Conservation (phyloP, 2,888 invertebrate species). For the Antitype chi region DNA sequence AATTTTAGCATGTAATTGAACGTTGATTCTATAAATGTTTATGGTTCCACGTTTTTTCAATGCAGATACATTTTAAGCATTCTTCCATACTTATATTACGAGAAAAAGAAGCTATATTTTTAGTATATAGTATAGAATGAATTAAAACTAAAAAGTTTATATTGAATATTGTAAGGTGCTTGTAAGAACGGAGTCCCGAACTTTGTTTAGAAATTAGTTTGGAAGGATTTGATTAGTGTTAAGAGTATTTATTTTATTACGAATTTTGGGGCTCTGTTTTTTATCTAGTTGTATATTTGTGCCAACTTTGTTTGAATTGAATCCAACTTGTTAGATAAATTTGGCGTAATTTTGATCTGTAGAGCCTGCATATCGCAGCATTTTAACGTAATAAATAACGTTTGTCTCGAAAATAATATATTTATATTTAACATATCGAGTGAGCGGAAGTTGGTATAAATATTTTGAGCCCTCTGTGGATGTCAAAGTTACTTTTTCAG, state of each 20-base stretch:
- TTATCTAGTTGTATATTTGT: conserved; percentile 81
- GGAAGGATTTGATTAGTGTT: conserved; percentile 86
- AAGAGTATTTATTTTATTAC: conserved; percentile 83
- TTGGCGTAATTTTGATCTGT: conserved; percentile 43
- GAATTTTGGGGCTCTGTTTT: conserved; percentile 80
- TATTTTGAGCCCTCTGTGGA: conserved; percentile 71
- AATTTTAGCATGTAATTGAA: conserved; percentile 81
- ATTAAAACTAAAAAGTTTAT: conserved; percentile 72
- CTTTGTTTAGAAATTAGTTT: conserved; percentile 78
- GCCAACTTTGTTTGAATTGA: conserved; percentile 80
- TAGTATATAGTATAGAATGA: conserved; percentile 79
- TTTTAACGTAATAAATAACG: conserved; percentile 18
- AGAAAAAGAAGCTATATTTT: conserved; percentile 85
- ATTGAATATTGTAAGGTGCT: conserved; percentile 85
- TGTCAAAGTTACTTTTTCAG: conserved; percentile 86
- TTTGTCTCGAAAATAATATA: conserved; percentile 47
- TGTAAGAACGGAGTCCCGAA: conserved; percentile 80
- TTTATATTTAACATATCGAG: conserved; percentile 80
- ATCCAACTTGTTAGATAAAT: conserved; percentile 54
- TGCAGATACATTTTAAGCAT: conserved; percentile 81
- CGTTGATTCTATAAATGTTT: conserved; percentile 66
- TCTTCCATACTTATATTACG: conserved; percentile 82
- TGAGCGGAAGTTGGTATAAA: conserved; percentile 80
- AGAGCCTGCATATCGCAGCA: conserved; percentile 40
- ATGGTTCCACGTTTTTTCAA: conserved; percentile 74